Evolutionary conservation across 2,797 vertebrate species (phyloP), one percentile per base, ranked within the genome.

Genomic region (Mionectes olivaceus): DNA sequence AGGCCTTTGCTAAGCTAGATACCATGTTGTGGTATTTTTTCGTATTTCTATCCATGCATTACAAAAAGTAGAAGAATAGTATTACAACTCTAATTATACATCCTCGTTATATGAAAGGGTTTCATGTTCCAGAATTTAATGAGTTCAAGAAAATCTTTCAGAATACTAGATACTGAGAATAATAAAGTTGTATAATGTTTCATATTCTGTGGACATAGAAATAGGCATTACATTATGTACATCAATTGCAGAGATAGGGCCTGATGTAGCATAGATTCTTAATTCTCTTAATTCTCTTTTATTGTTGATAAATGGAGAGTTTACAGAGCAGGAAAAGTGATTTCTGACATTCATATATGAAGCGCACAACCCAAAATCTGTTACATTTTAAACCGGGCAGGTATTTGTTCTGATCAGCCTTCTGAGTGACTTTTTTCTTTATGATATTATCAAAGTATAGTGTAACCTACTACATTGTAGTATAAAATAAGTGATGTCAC

Each of bases 401-500:
- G 4, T 69, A 8, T 56, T 64, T 79, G 4, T 86, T 74, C 24
- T 67, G 12, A 7, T 84, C 11, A 35, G 22, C 47, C 4, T 33
- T 59, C 27, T 32, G 8, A 74, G 2, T 50, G 21, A 52, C 28
- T 35, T 69, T 39, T 71, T 83, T 79, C 14, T 81, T 61, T 23
- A 5, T 83, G 4, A 18, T 43, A 23, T 35, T 9, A 30, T 37
- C 60, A 25, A 75, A 77, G 3, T 57, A 21, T 15, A 13, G 2
- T 30, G 11, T 19, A 14, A 71, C 3, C 9, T 76, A 55, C 7
- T 41, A 41, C 13, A 27, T 8, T 19, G 27, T n/a, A 0, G 0
- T 46, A 19, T 64, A 60, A 81, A 87, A 30, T 7, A 73, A 63
- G 2, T 30, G 2, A 52, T 67, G 37, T 74, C 11, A 37, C 25